These are phyloP conservation scores for Montipora foliosa DNA, from an alignment of 64 coral and sea anemone genomes.

Conservation along the genomic window DNA sequence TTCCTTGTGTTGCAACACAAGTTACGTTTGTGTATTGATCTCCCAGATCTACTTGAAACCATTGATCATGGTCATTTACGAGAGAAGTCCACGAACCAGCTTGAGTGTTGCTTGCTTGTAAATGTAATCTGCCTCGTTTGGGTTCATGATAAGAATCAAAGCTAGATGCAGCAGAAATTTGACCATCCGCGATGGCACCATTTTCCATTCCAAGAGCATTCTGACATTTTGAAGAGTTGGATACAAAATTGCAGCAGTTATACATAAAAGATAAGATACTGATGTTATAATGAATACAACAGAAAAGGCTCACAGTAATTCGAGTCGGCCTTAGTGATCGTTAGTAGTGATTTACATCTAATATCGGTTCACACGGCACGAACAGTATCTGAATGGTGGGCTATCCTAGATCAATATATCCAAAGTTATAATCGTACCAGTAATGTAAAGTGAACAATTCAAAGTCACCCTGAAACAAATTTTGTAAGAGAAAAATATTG, in stretches of 20 bases:
- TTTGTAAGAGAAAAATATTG: too few relatives aligned
- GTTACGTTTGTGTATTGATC: background rate
- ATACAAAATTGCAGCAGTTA: background rate
- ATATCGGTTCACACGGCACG: too few relatives aligned
- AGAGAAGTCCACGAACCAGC: background rate
- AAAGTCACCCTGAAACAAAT: too few relatives aligned
- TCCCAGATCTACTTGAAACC: conserved; percentile 14
- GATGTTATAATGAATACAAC: too few relatives aligned
- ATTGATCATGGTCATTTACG: background rate
- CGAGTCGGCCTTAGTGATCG: too few relatives aligned
- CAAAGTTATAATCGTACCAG: too few relatives aligned
- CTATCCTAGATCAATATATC: too few relatives aligned
- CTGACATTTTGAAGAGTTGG: background rate
- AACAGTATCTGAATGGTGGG: too few relatives aligned
- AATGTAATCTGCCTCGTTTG: conserved; percentile 11
- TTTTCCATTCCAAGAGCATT: conserved; percentile 57
- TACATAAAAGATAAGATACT: too few relatives aligned
- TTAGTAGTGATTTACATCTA: too few relatives aligned
- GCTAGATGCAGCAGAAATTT: conserved; percentile 10
- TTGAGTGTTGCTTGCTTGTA: background rate
- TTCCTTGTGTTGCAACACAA: background rate
- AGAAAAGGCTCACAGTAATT: too few relatives aligned
- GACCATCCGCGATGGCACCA: background rate
- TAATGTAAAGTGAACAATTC: too few relatives aligned
- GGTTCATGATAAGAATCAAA: conserved; percentile 11